Evolutionary conservation across 2,113 vertebrate species (phyloP).

Genomic region (Sula dactylatra): DNA sequence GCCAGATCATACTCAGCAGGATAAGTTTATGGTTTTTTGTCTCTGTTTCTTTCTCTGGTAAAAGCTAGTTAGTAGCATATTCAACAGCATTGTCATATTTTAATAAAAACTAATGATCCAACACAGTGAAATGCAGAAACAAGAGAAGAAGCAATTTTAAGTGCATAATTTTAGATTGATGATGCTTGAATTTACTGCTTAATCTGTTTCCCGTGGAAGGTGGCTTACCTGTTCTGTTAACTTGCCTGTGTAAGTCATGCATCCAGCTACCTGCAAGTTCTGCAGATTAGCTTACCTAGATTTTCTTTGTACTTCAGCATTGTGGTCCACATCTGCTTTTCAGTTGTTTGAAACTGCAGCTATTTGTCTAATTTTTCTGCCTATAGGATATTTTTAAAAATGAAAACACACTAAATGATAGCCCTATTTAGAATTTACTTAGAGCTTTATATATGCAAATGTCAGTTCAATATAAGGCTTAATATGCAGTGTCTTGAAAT

Average conservation of each 20-base stretch:
- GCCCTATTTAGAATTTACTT: not conserved
- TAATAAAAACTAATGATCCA: constrained; percentile 54
- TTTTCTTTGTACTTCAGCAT: not conserved
- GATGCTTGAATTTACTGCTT: not conserved
- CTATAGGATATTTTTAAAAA: not conserved
- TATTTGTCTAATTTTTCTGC: not conserved
- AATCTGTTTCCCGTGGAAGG: not conserved
- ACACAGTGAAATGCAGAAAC: not conserved
- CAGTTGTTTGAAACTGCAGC: not conserved
- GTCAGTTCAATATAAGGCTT: not conserved
- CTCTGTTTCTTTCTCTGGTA: not conserved
- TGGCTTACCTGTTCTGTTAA: not conserved
- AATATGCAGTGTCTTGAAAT: not conserved
- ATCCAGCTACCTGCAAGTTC: not conserved
- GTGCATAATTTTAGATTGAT: constrained; percentile 3
- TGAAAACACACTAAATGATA: not conserved
- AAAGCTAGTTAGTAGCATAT: not conserved
- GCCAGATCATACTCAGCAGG: not conserved
- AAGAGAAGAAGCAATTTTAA: not conserved
- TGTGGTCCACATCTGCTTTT: not conserved
- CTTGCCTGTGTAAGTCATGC: not conserved
- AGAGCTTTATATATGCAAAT: not conserved
- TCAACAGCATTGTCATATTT: not conserved
- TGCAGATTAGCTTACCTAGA: not conserved
- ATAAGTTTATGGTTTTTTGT: not conserved